A percentile compares a stretch with the other conserved stretches of the same genome.
Evolutionary conservation across 2,113 vertebrate species (phyloP).

Genomic region (Nyctereutes procyonoides): DNA sequence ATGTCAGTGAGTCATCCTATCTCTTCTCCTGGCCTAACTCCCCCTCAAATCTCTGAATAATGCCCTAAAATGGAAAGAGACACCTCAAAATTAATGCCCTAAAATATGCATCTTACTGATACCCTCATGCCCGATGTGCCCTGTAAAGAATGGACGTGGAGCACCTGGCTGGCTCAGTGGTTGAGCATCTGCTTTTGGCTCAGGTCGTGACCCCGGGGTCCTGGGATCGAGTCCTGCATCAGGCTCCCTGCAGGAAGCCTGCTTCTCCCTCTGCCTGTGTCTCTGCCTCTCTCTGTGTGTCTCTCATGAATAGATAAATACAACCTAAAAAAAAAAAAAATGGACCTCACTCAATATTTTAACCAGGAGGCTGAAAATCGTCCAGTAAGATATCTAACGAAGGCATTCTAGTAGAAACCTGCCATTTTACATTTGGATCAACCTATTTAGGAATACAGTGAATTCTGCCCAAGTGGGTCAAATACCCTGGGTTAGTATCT

Average conservation of each 20-base stretch:
- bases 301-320: no score
- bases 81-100: constrained; percentile 7
- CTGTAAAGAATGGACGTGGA: background rate
- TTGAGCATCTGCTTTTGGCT: no score
- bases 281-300: no score
- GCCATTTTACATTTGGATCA: background rate
- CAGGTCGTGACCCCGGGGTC: no score
- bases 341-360: background rate
- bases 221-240: no score
- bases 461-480: background rate
- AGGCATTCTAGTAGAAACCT: background rate
- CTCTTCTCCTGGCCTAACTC: background rate
- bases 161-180: no score
- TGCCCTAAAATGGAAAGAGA: background rate
- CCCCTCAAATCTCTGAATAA: background rate
- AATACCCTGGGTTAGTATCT: background rate
- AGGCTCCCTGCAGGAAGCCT: no score
- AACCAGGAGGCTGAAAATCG: background rate
- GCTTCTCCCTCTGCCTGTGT: no score
- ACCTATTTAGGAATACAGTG: background rate
- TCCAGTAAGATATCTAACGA: background rate
- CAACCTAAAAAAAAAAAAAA: no score
- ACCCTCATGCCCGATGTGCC: background rate
- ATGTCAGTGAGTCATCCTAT: background rate
- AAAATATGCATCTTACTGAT: constrained; percentile 11